A percentile compares a stretch with the other conserved stretches of the same genome.
Conservation (phyloP, 1,140 invertebrate genomes). For the Drosophila tristis region DNA sequence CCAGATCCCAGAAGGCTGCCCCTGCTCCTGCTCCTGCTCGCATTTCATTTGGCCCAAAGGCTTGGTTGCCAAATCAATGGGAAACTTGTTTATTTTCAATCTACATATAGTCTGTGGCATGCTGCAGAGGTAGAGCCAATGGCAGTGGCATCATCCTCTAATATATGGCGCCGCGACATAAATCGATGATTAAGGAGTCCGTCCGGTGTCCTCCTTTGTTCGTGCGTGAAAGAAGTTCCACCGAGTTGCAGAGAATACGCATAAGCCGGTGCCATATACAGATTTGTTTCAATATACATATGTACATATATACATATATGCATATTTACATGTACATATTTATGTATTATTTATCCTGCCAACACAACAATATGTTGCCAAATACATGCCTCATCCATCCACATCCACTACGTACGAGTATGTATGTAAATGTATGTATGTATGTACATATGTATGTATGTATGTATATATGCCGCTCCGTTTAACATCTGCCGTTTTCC, state of each 20-base stretch:
- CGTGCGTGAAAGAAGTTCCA: slow-evolving; percentile 36
- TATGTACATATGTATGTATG: slow-evolving; percentile 9
- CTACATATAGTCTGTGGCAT: too few species aligned
- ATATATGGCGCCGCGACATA: slow-evolving; percentile 50
- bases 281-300: slow-evolving; percentile 11
- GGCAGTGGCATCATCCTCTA: background rate
- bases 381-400: slow-evolving; percentile 12
- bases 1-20: too few species aligned
- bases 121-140: background rate
- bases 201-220: slow-evolving; percentile 14
- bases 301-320: background rate
- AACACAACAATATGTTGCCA: slow-evolving; percentile 31
- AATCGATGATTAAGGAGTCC: slow-evolving; percentile 73
- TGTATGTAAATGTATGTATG: background rate
- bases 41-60: slow-evolving; percentile 33
- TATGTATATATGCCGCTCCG: slow-evolving; percentile 22
- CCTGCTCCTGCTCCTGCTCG: too few species aligned
- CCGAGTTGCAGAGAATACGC: slow-evolving; percentile 22
- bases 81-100: too few species aligned
- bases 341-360: slow-evolving; percentile 52
- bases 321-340: background rate
- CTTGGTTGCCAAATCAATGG: background rate
- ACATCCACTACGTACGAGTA: background rate
- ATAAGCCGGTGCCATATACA: slow-evolving; percentile 27
- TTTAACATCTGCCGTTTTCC: slow-evolving; percentile 62